Conservation (phyloP, 2,797 vertebrate genomes). For the Gallirallus australis region DNA sequence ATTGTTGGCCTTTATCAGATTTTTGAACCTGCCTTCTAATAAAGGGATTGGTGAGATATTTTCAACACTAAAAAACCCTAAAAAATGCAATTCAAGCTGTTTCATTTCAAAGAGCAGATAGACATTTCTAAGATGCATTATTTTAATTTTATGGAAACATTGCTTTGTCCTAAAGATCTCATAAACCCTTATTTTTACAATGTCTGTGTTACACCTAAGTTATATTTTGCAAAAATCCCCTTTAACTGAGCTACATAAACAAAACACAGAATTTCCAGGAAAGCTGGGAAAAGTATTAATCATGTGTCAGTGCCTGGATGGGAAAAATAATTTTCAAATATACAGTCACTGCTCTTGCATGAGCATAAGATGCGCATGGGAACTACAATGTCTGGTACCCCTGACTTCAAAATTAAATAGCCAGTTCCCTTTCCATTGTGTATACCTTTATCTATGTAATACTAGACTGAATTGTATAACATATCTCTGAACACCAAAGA, state of each 20-base stretch:
- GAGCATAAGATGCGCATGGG: neutral
- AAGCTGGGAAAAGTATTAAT: neutral
- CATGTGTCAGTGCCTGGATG: neutral
- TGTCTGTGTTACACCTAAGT: neutral
- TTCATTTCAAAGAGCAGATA: neutral
- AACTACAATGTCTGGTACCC: neutral
- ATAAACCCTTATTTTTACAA: neutral
- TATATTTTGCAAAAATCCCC: neutral
- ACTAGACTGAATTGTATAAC: neutral
- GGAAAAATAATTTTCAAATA: neutral
- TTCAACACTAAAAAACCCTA: neutral
- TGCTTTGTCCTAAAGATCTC: neutral
- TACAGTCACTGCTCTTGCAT: neutral
- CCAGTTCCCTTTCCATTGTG: neutral
- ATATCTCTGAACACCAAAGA: neutral
- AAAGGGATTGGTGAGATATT: neutral
- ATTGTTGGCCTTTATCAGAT: neutral
- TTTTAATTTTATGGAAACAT: neutral
- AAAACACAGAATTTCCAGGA: neutral
- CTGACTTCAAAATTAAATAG: neutral
- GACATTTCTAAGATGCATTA: neutral
- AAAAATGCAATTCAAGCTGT: neutral
- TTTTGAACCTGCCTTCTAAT: neutral
- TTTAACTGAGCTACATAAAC: neutral
- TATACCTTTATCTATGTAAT: neutral